Evolutionary conservation across 2,113 vertebrate genomes (phyloP).

Genomic region (Melanocharis versteri): DNA sequence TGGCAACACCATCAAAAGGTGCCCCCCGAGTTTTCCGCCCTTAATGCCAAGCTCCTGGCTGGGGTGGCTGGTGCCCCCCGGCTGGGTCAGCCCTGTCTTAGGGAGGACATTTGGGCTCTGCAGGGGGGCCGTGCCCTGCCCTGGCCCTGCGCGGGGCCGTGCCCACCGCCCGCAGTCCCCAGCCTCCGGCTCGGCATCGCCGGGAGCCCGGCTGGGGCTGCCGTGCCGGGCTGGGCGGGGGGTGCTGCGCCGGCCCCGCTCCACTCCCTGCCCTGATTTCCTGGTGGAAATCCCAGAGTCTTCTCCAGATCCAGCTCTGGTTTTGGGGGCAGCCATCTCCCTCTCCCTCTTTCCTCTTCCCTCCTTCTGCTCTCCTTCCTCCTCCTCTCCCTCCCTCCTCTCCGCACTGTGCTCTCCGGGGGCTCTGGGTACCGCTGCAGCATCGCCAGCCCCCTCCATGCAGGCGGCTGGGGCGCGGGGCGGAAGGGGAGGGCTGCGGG

Average conservation of each 20-base stretch:
- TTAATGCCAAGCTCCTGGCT: not conserved
- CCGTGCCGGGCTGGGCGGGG: not conserved
- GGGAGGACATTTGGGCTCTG: too few species aligned
- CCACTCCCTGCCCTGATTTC: constrained; percentile 40
- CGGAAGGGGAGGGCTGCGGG: constrained; percentile 59
- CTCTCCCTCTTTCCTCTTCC: constrained; percentile 44
- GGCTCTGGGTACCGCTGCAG: constrained; percentile 68
- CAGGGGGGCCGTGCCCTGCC: not conserved
- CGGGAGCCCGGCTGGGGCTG: not conserved
- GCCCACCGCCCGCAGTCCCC: not conserved
- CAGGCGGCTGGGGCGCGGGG: constrained; percentile 55
- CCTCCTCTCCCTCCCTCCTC: constrained; percentile 59
- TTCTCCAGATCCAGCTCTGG: constrained; percentile 66
- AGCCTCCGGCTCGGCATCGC: not conserved
- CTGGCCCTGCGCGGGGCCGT: not conserved
- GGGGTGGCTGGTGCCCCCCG: not conserved
- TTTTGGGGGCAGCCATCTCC: constrained; percentile 65
- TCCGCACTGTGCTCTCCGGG: constrained; percentile 64
- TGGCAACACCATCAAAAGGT: not conserved
- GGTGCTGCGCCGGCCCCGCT: not conserved
- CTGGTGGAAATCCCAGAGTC: constrained; percentile 55
- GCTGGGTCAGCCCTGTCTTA: not conserved
- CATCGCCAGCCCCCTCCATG: constrained; percentile 64
- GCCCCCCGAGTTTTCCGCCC: not conserved
- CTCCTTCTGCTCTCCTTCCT: constrained; percentile 61